These are phyloP conservation scores for Paraplagusia blochii DNA, from an alignment of 2,113 vertebrate genomes.

Conservation along the genomic window DNA sequence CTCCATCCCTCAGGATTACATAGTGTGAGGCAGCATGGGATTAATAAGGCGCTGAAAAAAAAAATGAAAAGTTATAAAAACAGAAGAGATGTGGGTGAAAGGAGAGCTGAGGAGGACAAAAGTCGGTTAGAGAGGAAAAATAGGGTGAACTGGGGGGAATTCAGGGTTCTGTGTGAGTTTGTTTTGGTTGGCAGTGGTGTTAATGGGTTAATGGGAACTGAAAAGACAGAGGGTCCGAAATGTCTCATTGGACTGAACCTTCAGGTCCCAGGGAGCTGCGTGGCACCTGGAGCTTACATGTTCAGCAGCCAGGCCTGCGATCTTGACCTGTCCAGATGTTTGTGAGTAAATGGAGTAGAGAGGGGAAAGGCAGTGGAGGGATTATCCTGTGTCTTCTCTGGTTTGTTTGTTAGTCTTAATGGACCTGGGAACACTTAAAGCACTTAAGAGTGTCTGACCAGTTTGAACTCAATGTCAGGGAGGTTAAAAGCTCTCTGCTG, in stretches of 20 bases:
- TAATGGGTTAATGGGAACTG: constrained; percentile 59
- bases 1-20: background rate
- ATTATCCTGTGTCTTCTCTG: constrained; percentile 49
- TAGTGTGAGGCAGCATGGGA: background rate
- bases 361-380: constrained; percentile 24
- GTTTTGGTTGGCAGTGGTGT: constrained; percentile 48
- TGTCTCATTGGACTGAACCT: constrained; percentile 22
- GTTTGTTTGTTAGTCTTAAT: constrained; percentile 70
- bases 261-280: constrained; percentile 27
- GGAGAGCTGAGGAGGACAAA: background rate
- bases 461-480: constrained; percentile 53
- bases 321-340: constrained; percentile 46
- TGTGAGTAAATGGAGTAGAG: constrained; percentile 15
- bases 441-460: constrained; percentile 67
- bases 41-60: constrained; percentile 1
- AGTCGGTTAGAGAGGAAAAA: background rate
- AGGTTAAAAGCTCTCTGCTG: constrained; percentile 71
- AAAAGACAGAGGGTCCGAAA: constrained; percentile 51
- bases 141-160: constrained; percentile 28
- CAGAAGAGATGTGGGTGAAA: constrained; percentile 11
- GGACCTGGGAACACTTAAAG: constrained; percentile 68
- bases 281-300: constrained; percentile 28
- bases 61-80: constrained; percentile 26
- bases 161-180: constrained; percentile 35
- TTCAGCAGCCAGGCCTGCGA: background rate